These are phyloP conservation scores for Baryphthengus martii DNA, from an alignment of 2,113 vertebrate genomes.

Conservation along the genomic window DNA sequence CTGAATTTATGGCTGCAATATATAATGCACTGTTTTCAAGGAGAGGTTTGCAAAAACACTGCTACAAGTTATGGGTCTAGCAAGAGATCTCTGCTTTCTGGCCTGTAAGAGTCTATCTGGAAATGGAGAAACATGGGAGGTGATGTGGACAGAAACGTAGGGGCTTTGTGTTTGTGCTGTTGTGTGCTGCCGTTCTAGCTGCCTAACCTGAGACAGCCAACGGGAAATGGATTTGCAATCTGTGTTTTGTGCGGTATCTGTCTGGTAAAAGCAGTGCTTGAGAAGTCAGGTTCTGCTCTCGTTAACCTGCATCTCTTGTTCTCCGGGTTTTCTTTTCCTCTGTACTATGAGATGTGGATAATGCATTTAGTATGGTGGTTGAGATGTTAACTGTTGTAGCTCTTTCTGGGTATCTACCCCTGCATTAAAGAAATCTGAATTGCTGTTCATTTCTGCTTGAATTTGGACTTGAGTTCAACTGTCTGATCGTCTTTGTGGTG, in stretches of 20 bases:
- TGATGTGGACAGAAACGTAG: neutral
- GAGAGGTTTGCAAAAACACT: neutral
- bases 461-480: neutral
- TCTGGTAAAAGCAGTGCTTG: neutral
- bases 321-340: neutral
- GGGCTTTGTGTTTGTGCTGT: neutral
- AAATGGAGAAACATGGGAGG: neutral
- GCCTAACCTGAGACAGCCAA: neutral
- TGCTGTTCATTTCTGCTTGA: neutral
- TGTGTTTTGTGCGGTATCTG: neutral
- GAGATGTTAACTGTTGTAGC: neutral
- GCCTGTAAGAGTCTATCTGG: neutral
- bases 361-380: neutral
- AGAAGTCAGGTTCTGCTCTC: neutral
- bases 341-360: neutral
- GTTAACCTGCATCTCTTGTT: neutral
- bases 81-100: neutral
- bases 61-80: slow-evolving; percentile 1
- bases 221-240: neutral
- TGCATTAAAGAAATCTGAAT: neutral
- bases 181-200: neutral
- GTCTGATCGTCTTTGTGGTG: neutral
- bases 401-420: neutral
- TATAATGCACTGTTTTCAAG: slow-evolving; percentile 52
- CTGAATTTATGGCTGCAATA: slow-evolving; percentile 57